phyloP scores from a whole-genome alignment of 2,888 invertebrate species.

The Calliscelio sp. region DNA sequence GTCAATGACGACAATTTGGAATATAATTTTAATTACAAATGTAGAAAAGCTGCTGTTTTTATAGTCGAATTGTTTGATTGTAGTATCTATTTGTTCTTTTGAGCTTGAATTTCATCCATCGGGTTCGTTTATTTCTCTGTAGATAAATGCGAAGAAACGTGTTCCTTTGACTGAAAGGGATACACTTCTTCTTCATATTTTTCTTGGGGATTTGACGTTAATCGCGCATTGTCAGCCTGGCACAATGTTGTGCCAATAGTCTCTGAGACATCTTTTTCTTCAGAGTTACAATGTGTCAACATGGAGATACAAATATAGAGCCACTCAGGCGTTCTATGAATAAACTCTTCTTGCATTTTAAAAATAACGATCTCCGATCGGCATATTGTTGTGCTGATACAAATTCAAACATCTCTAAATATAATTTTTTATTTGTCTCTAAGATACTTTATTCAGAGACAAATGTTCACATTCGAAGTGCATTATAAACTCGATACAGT shows the following conservation, averaged over 20 bases:
- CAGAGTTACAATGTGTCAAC: constrained; percentile 37
- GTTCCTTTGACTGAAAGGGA: too few species aligned
- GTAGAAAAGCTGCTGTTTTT: neutral
- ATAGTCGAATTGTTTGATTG: neutral
- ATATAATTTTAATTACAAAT: neutral
- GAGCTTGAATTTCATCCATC: too few species aligned
- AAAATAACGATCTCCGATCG: too few species aligned
- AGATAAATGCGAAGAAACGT: too few species aligned
- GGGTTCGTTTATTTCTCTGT: too few species aligned
- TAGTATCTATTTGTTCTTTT: neutral
- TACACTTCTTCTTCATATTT: constrained; percentile 34
- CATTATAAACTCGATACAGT: too few species aligned
- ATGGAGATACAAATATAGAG: constrained; percentile 2
- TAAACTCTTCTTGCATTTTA: neutral
- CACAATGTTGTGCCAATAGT: constrained; percentile 46
- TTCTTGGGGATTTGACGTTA: constrained; percentile 30
- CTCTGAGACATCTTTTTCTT: constrained; percentile 40
- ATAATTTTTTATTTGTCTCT: too few species aligned
- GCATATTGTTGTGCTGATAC: too few species aligned
- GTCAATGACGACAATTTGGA: neutral
- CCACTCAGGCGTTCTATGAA: neutral
- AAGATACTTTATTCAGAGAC: too few species aligned
- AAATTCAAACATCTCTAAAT: too few species aligned
- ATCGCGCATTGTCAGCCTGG: constrained; percentile 28
- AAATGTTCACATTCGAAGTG: too few species aligned